These are phyloP conservation scores for Neofelis nebulosa DNA, from an alignment of 2,113 vertebrate species.

Conservation along the genomic window DNA sequence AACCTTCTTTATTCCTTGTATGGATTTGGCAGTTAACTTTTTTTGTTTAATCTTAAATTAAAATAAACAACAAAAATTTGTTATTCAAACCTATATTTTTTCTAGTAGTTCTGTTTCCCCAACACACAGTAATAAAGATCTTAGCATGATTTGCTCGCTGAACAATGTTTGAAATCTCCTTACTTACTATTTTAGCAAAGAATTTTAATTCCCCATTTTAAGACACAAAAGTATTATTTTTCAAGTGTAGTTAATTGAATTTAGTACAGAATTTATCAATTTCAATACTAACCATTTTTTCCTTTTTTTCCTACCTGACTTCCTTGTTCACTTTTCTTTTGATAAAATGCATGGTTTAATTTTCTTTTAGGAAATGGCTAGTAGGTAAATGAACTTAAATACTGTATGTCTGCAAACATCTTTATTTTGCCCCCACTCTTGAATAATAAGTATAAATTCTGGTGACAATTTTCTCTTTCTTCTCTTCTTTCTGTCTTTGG, in stretches of 20 bases:
- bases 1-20: neutral
- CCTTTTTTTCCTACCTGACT: neutral
- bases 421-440: neutral
- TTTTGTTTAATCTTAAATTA: neutral
- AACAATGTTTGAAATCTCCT: neutral
- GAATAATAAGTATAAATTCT: slow-evolving; percentile 22
- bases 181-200: neutral
- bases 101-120: neutral
- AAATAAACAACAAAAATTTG: neutral
- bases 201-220: neutral
- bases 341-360: neutral
- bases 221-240: neutral
- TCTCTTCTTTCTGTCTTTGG: neutral
- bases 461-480: neutral
- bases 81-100: neutral
- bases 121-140: neutral
- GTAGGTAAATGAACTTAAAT: neutral
- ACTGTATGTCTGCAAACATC: neutral
- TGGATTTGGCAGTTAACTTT: neutral
- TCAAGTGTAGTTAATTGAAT: neutral
- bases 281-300: neutral
- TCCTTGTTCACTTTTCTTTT: neutral
- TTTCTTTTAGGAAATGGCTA: neutral
- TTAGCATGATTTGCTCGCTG: neutral
- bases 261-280: neutral